phyloP scores from a whole-genome alignment of 2,888 invertebrate species.

The Pomacea canaliculata region DNA sequence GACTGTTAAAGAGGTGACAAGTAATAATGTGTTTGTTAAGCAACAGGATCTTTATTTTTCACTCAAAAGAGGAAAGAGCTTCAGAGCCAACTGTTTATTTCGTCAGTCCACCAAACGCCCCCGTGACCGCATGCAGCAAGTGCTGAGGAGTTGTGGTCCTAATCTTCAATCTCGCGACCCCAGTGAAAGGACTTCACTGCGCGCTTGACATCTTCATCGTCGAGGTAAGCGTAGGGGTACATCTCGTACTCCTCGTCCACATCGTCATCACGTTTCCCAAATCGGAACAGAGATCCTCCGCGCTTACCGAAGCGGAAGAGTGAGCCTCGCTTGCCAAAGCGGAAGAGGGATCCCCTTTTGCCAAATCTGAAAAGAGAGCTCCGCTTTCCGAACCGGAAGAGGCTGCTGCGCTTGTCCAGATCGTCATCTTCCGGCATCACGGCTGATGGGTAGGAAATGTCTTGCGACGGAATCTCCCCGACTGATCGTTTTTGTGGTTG shows the following conservation, averaged over 20 bases:
- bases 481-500: constrained; percentile 21
- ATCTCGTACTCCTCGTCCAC: constrained; percentile 25
- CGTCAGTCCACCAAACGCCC: not conserved
- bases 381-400: constrained; percentile 50
- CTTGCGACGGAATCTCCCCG: not conserved
- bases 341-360: constrained; percentile 45
- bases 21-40: no score
- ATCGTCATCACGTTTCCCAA: constrained; percentile 35
- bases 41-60: no score
- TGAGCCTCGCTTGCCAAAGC: constrained; percentile 49
- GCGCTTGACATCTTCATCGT: constrained; percentile 19
- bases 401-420: constrained; percentile 42
- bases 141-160: not conserved
- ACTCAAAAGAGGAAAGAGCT: no score
- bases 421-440: not conserved
- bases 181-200: constrained; percentile 30
- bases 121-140: not conserved
- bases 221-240: constrained; percentile 10
- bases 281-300: constrained; percentile 40
- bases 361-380: constrained; percentile 50
- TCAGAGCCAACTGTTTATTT: no score
- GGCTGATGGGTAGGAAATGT: constrained; percentile 1
- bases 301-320: constrained; percentile 47
- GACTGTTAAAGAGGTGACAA: no score
- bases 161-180: constrained; percentile 30